Evolutionary conservation across 2,113 vertebrate genomes (phyloP), one percentile per base, ranked within the genome.

Genomic region (Chascanopsetta lugubris): DNA sequence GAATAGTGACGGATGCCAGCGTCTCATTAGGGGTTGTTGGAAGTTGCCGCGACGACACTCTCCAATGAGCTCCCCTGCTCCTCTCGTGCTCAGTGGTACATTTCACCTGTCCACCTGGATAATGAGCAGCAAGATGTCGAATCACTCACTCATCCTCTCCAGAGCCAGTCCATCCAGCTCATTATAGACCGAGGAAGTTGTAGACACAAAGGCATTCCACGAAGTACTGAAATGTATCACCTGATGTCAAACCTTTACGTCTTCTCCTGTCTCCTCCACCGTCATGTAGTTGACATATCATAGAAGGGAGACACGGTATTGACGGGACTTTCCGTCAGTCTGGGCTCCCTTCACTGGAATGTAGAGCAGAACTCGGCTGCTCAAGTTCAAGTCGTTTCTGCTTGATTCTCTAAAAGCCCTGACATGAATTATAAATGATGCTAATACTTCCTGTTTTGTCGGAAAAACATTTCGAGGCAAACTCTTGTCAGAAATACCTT

Each of bases 1-100:
- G 59, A 24, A 46, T 60, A 22, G 32, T 49, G 67, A 66, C 6
- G 12, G 43, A 69, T 60, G 51, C 42, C 2, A 2, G 42, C 62
- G 67, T 60, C 82, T 90, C 78, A 82, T 87, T 90, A 85, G 32
- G 5, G 10, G 69, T 12, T 75, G 46, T 65, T 64, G 58, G 27
- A n/a, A 55, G 86, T 77, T 38, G 46, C 72, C 48, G 50, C 74
- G 75, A 50, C 15, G 20, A 72, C 59, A 40, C 45, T 56, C 42
- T 34, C 10, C 8, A 59, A 75, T 18, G 20, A 54, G 38, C 29
- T 49, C 18, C 20, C 51, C 32, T 32, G 6, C 43, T 61, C 27
- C 47, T 43, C 46, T 32, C 24, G 51, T n/a, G n/a, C n/a, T n/a
- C n/a, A n/a, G n/a, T n/a, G 6, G 2, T 40, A 53, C 58, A 55